A percentile compares a stretch with the other conserved stretches of the same genome.
Conservation (phyloP, 2,888 invertebrate species). For the Lutraria lutraria region DNA sequence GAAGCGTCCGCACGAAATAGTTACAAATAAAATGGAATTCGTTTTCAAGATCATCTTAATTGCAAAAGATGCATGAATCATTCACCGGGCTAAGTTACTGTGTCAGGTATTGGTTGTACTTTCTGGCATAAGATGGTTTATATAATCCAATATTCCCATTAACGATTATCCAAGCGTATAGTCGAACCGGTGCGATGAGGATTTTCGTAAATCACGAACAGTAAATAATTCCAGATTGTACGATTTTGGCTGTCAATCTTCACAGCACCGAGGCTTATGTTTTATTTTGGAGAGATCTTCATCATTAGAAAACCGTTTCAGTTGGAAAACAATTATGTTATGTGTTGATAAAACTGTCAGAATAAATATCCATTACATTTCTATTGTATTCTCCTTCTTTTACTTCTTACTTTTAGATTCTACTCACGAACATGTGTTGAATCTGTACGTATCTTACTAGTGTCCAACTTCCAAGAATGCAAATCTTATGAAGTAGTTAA, state of each 20-base stretch:
- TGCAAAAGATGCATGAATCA: background rate
- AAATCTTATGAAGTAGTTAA: background rate
- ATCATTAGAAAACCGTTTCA: background rate
- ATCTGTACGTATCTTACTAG: background rate
- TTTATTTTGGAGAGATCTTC: background rate
- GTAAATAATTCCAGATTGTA: conserved; percentile 17
- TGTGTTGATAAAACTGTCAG: conserved; percentile 7
- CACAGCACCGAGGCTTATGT: background rate
- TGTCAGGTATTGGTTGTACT: background rate
- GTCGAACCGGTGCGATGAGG: background rate
- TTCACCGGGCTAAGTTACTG: background rate
- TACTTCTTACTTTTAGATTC: background rate
- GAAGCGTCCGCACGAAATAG: too few species aligned
- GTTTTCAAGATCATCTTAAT: background rate
- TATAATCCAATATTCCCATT: background rate
- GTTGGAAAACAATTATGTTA: background rate
- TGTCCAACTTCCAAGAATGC: background rate
- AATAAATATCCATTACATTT: background rate
- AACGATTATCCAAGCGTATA: background rate
- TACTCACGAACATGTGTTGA: background rate
- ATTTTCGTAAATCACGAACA: background rate
- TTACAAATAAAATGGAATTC: background rate
- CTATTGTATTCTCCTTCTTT: background rate
- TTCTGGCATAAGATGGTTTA: background rate
- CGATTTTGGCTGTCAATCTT: conserved; percentile 9